Evolutionary conservation across 2,797 vertebrate species (phyloP), one percentile per base, ranked within the genome.

Genomic region (Denticeps clupeoides): DNA sequence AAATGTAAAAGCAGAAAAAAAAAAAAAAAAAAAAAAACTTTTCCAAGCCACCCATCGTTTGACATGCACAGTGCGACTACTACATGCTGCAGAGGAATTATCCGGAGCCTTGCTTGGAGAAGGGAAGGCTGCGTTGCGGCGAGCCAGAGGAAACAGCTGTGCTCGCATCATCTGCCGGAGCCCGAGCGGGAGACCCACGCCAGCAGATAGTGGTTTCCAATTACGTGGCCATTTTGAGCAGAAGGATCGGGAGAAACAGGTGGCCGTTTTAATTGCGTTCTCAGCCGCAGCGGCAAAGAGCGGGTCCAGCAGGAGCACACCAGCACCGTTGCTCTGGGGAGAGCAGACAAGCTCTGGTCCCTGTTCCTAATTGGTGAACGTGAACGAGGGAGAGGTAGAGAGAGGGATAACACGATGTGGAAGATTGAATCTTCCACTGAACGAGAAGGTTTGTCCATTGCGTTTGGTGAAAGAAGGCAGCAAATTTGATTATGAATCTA

Each of bases 221-320:
- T 80, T 77, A 80, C 63, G 67, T 57, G 63, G 58, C 67, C 67
- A 65, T 47, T 51, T 64, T n/a, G 27, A 29, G 6, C 23, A 24
- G 23, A 67, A 56, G 54, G 61, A 60, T 64, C 54, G 37, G 62
- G 56, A 66, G 70, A 70, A 77, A 82, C 78, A 81, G 75, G 79
- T 81, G 80, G 74, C 31, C 47, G 64, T 67, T 82, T 80, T 82
- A 80, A 82, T 82, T 82, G 77, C 74, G 78, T 80, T 64, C 61
- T 71, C 63, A 70, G 71, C 70, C 75, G 71, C 68, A 71, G 74
- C 72, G 69, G 69, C 68, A 52, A 28, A 55, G 60, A 62, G 56
- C 69, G 19, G 24, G 41, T 51, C 44, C 37, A 51, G 44, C 44
- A 33, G 65, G 65, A 72, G 46, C 54, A 24, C 62, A 62, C 58